Conservation (phyloP, 2,797 vertebrate species). For the Sebastes steindachneri region DNA sequence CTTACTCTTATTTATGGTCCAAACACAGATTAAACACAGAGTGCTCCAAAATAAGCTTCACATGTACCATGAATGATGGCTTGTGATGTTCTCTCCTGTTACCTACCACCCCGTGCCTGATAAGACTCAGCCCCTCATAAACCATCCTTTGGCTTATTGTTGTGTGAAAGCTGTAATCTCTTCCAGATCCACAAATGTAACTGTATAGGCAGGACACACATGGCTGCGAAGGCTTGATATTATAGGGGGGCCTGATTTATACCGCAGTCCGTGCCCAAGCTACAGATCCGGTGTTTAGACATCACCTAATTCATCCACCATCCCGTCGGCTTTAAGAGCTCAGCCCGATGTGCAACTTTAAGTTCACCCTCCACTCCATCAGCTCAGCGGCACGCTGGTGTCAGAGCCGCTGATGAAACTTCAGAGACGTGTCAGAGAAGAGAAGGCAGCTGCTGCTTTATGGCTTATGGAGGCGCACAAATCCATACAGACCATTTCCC, state of each 20-base stretch:
- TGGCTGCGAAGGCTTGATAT: constrained; percentile 35
- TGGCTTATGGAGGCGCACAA: constrained; percentile 20
- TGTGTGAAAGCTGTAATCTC: constrained; percentile 61
- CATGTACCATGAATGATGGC: constrained; percentile 42
- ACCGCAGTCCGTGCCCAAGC: constrained; percentile 42
- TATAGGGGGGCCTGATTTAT: constrained; percentile 59
- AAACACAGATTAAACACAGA: constrained; percentile 47
- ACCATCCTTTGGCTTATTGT: constrained; percentile 34
- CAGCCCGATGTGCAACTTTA: constrained; percentile 34
- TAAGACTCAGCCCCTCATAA: constrained; percentile 49
- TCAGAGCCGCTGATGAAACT: constrained; percentile 49
- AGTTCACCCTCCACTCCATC: constrained; percentile 45
- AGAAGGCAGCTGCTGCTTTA: constrained; percentile 63
- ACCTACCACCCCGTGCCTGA: constrained; percentile 28
- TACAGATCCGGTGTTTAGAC: constrained; percentile 59
- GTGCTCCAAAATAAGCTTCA: constrained; percentile 44
- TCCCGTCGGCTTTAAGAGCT: constrained; percentile 42
- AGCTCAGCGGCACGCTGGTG: constrained; percentile 42
- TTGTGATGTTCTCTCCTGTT: constrained; percentile 35
- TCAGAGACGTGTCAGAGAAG: constrained; percentile 44
- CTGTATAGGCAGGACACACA: constrained; percentile 52
- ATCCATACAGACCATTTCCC: constrained; percentile 42
- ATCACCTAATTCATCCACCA: constrained; percentile 68
- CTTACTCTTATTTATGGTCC: constrained; percentile 29
- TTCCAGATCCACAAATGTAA: constrained; percentile 73